A percentile compares a stretch with the other conserved stretches of the same genome.
These are phyloP conservation scores for Drosophila leonis DNA, from an alignment of 2,888 invertebrate genomes.

Conservation along the genomic window DNA sequence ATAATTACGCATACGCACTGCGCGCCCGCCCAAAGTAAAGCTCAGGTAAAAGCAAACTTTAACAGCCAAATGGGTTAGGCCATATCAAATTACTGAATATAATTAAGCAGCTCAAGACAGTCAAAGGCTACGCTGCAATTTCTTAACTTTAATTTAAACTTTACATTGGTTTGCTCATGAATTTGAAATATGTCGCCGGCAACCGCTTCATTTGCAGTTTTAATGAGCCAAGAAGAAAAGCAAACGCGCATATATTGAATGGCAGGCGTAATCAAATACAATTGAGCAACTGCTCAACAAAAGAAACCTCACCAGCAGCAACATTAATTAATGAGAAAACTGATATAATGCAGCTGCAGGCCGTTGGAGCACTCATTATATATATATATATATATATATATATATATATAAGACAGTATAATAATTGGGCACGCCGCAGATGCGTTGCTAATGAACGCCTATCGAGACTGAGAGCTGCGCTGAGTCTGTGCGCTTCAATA, in stretches of 20 bases:
- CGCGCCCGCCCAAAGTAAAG: slow-evolving; percentile 8
- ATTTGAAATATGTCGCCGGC: slow-evolving; percentile 41
- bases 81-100: not conserved
- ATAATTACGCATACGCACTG: slow-evolving; percentile 62
- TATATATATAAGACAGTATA: not conserved
- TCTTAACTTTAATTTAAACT: not conserved
- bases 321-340: slow-evolving; percentile 75
- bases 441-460: slow-evolving; percentile 62
- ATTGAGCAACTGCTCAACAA: slow-evolving; percentile 52
- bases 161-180: slow-evolving; percentile 24
- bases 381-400: not conserved
- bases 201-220: slow-evolving; percentile 54
- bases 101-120: not conserved
- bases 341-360: slow-evolving; percentile 50
- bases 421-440: slow-evolving; percentile 14
- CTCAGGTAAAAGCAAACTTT: not conserved
- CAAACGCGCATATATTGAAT: slow-evolving; percentile 47
- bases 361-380: not conserved
- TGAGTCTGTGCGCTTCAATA: slow-evolving; percentile 44
- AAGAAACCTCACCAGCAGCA: slow-evolving; percentile 53
- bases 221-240: slow-evolving; percentile 62
- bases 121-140: not conserved
- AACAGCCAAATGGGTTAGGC: not conserved
- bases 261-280: slow-evolving; percentile 59
- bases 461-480: slow-evolving; percentile 7